phyloP scores from a whole-genome alignment of 2,797 vertebrate genomes.

The Monodelphis domestica region DNA sequence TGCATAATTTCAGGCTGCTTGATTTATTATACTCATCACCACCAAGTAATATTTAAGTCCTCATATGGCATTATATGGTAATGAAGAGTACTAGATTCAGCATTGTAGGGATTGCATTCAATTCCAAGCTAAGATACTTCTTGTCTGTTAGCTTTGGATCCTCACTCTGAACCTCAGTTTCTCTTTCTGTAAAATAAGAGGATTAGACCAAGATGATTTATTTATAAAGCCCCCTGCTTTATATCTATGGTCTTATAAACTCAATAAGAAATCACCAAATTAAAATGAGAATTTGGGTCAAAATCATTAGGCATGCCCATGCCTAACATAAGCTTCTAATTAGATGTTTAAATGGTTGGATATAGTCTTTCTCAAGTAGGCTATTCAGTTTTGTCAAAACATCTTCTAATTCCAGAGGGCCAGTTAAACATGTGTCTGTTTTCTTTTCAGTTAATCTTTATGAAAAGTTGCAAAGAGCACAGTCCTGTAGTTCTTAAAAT shows the following conservation, averaged over 20 bases:
- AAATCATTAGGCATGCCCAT: constrained; percentile 40
- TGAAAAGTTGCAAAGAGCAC: constrained; percentile 63
- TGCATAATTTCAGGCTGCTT: constrained; percentile 2
- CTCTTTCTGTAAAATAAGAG: not conserved
- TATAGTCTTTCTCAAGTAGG: constrained; percentile 39
- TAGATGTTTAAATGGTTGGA: constrained; percentile 48
- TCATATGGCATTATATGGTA: constrained; percentile 20
- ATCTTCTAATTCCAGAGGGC: constrained; percentile 52
- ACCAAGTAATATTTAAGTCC: constrained; percentile 14
- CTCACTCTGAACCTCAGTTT: not conserved
- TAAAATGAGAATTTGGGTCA: constrained; percentile 56
- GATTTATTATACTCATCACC: not conserved
- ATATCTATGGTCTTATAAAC: not conserved
- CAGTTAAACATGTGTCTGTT: constrained; percentile 63
- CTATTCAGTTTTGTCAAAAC: constrained; percentile 30
- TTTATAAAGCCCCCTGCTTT: not conserved
- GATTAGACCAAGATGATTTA: not conserved
- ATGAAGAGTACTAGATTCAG: not conserved
- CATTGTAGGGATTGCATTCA: not conserved
- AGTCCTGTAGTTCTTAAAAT: constrained; percentile 57
- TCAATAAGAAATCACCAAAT: constrained; percentile 39
- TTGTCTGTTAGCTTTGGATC: not conserved
- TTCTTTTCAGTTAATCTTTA: constrained; percentile 73
- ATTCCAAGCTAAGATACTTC: not conserved
- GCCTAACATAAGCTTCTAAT: constrained; percentile 55